phyloP scores from a whole-genome alignment of 2,113 vertebrate genomes.

The Rhodinocichla rosea region DNA sequence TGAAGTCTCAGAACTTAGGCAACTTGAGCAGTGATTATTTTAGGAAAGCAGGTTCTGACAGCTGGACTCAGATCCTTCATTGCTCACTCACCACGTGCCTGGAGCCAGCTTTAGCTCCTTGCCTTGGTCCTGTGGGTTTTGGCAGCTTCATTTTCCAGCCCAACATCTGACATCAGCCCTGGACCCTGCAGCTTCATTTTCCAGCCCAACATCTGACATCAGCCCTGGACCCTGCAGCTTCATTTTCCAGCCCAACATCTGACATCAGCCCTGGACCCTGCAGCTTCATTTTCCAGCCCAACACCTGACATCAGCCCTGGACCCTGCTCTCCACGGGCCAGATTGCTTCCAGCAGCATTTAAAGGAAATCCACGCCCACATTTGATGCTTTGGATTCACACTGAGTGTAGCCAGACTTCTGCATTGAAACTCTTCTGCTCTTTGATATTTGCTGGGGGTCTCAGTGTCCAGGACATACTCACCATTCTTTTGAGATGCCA shows the following conservation, averaged over 20 bases:
- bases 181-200: too few species aligned
- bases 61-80: not conserved
- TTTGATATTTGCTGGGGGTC: not conserved
- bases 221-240: too few species aligned
- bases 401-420: not conserved
- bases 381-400: rapidly evolving
- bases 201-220: too few species aligned
- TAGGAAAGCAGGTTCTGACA: not conserved
- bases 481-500: not conserved
- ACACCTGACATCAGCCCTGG: not conserved
- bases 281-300: too few species aligned
- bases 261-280: too few species aligned
- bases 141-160: not conserved
- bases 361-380: rapidly evolving
- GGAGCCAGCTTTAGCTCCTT: not conserved
- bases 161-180: not conserved
- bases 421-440: not conserved
- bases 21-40: not conserved
- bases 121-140: not conserved
- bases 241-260: too few species aligned
- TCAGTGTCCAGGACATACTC: too few species aligned
- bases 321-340: not conserved
- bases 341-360: not conserved
- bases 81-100: not conserved
- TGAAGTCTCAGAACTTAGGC: not conserved